A percentile compares a stretch with the other conserved stretches of the same genome.
Evolutionary conservation across 2,888 invertebrate species (phyloP).

Genomic region (Phytoseiulus persimilis): DNA sequence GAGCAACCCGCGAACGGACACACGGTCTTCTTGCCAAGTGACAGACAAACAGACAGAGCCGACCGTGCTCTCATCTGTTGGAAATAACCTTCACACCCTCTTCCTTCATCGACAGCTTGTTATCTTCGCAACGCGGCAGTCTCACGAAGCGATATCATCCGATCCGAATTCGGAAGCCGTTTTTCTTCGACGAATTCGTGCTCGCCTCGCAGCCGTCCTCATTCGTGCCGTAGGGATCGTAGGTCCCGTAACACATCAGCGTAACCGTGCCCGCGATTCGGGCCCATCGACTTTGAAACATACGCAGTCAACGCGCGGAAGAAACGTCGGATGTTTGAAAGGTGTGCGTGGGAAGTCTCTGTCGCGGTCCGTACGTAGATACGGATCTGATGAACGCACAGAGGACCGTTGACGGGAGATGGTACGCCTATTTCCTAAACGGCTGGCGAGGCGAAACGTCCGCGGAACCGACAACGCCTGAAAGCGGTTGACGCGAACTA

Average conservation of each 20-base stretch:
- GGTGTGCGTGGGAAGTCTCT: neutral
- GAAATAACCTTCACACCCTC: neutral
- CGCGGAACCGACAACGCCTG: neutral
- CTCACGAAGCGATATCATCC: neutral
- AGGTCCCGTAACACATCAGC: no score
- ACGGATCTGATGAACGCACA: neutral
- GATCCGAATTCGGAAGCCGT: no score
- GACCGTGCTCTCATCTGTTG: neutral
- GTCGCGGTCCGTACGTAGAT: neutral
- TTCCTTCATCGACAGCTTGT: neutral
- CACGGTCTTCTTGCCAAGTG: no score
- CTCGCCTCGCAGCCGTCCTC: no score
- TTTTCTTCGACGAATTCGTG: no score
- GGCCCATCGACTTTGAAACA: no score
- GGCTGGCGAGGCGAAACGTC: neutral
- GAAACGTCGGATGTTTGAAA: neutral
- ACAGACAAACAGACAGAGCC: neutral
- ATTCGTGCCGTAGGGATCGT: no score
- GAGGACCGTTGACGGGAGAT: neutral
- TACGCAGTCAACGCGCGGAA: neutral
- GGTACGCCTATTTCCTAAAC: neutral
- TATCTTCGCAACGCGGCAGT: neutral
- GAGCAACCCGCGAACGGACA: neutral
- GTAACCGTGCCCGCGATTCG: no score
- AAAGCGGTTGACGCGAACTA: neutral